These are phyloP conservation scores for Heliocidaris tuberculata DNA, from an alignment of 35 echinoderm and acorn worm species.

Conservation along the genomic window DNA sequence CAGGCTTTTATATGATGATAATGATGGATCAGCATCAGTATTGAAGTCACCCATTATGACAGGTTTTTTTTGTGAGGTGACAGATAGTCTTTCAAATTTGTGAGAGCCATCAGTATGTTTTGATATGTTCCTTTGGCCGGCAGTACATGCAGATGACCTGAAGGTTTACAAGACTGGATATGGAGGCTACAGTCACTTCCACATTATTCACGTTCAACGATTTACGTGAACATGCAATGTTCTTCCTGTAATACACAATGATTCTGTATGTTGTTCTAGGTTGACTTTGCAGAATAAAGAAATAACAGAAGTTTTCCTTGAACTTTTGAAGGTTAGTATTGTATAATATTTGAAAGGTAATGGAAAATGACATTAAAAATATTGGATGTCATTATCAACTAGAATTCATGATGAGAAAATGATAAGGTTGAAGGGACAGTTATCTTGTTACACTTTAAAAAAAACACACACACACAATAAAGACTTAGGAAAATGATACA, in stretches of 20 bases:
- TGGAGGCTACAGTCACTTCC: not conserved
- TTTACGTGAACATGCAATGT: not conserved
- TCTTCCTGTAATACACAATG: constrained; percentile 10
- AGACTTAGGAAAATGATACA: no score
- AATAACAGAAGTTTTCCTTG: no score
- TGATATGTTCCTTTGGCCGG: not conserved
- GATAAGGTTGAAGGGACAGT: no score
- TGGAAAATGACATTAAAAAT: no score
- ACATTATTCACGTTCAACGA: not conserved
- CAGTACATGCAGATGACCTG: constrained; percentile 7
- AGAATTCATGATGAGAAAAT: no score
- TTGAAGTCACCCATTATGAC: not conserved
- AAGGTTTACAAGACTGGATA: constrained; percentile 9
- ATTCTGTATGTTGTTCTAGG: not conserved
- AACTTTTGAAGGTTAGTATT: no score
- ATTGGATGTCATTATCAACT: no score
- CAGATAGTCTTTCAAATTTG: not conserved
- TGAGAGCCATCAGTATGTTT: not conserved
- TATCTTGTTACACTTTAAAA: no score
- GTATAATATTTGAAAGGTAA: no score
- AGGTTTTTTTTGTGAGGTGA: not conserved
- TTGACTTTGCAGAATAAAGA: no score
- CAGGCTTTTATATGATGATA: not conserved
- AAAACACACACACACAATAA: no score
- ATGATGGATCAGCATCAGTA: not conserved